Conservation (phyloP, 2,797 vertebrate genomes). For the Danio albolineatus region DNA sequence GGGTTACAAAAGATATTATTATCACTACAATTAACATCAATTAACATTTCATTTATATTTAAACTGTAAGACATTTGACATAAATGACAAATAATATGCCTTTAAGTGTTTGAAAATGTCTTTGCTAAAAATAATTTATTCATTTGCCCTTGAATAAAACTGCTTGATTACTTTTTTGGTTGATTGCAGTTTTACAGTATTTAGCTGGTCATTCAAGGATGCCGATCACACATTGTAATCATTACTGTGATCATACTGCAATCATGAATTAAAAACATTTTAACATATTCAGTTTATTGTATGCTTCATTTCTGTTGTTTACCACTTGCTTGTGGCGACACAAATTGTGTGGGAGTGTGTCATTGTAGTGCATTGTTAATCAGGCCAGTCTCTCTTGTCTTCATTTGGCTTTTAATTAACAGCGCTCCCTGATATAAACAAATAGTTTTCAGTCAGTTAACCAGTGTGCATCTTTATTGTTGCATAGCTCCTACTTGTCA, state of each 20-base stretch:
- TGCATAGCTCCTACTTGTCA: constrained; percentile 27
- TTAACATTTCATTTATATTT: no score
- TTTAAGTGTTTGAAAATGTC: no score
- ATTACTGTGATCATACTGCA: not conserved
- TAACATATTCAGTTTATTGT: not conserved
- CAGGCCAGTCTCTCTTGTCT: constrained; percentile 39
- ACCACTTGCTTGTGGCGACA: constrained; percentile 8
- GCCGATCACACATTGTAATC: not conserved
- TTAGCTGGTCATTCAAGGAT: not conserved
- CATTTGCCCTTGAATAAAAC: not conserved
- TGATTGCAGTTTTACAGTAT: not conserved
- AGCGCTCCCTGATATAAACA: constrained; percentile 23
- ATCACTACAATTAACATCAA: no score
- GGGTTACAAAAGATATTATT: no score
- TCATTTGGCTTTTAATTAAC: constrained; percentile 39
- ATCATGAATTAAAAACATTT: not conserved
- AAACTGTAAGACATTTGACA: no score
- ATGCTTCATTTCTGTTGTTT: constrained; percentile 11
- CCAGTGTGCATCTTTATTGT: constrained; percentile 27
- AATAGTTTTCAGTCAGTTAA: constrained; percentile 29
- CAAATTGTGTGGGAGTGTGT: constrained; percentile 16
- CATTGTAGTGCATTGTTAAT: constrained; percentile 28
- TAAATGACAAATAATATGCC: no score
- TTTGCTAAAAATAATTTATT: not conserved
- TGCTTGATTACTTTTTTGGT: not conserved